These are phyloP conservation scores for Euglossa dilemma DNA, from an alignment of 1,140 invertebrate species.

Conservation along the genomic window DNA sequence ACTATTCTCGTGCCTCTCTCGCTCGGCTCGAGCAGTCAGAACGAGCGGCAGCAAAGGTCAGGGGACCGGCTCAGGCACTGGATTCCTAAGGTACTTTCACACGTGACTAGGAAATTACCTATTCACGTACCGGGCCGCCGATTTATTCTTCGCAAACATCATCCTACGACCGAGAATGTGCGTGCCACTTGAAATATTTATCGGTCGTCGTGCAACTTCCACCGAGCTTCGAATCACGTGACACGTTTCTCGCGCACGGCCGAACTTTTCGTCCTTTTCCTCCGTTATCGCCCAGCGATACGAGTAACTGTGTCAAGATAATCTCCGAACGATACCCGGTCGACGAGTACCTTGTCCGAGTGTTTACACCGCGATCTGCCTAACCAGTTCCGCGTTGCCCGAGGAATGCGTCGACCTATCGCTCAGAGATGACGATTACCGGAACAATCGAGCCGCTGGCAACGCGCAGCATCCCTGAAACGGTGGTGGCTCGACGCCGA, in stretches of 20 bases:
- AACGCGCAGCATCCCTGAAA: neutral
- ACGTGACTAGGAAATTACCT: slow-evolving; percentile 77
- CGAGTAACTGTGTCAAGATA: neutral
- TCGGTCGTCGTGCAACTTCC: neutral
- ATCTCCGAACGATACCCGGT: neutral
- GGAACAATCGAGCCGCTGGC: too few species aligned
- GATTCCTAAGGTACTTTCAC: slow-evolving; percentile 78
- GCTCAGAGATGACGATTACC: too few species aligned
- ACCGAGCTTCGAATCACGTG: neutral
- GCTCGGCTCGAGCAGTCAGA: slow-evolving; percentile 38
- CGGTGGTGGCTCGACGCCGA: neutral
- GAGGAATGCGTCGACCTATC: neutral
- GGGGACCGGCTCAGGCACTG: slow-evolving; percentile 66
- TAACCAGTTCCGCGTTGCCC: neutral
- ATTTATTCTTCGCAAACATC: slow-evolving; percentile 67
- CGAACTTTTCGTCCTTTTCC: neutral
- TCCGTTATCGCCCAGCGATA: slow-evolving; percentile 7
- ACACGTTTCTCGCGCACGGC: neutral
- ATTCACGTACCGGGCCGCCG: slow-evolving; percentile 55
- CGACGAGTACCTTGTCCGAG: neutral
- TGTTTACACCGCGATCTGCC: neutral
- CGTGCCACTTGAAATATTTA: slow-evolving; percentile 15
- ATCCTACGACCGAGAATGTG: slow-evolving; percentile 32
- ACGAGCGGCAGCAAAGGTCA: slow-evolving; percentile 71
- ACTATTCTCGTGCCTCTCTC: slow-evolving; percentile 26